Conservation (phyloP, 2,888 invertebrate genomes). For the Drosophila meridionalis region DNA sequence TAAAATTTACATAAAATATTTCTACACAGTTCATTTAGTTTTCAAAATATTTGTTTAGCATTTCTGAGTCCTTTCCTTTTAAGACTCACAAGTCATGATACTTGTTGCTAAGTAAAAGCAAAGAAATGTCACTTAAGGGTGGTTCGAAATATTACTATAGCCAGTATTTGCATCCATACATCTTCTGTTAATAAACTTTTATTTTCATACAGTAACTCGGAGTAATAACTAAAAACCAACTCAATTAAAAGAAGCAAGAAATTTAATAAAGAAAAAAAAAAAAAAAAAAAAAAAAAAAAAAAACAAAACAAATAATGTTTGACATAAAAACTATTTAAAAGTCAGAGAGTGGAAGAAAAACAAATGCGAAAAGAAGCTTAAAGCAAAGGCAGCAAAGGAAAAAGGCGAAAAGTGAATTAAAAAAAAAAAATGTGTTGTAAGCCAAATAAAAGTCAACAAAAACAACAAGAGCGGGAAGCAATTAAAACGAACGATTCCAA, state of each 20-base stretch:
- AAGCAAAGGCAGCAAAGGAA: conserved; percentile 7
- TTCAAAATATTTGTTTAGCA: not conserved
- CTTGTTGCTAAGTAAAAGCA: not conserved
- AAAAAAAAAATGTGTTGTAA: conserved; percentile 39
- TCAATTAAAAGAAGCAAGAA: not conserved
- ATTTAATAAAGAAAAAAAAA: not conserved
- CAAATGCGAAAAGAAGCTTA: conserved; percentile 19
- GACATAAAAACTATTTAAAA: conserved; percentile 7
- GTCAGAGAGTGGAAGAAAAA: not conserved
- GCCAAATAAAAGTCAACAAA: conserved; percentile 44
- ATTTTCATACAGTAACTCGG: conserved; percentile 6
- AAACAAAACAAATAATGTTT: not conserved
- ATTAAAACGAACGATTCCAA: conserved; percentile 36
- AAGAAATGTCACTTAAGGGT: not conserved
- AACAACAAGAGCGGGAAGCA: conserved; percentile 29
- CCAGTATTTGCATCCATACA: not conserved
- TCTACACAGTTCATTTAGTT: not conserved
- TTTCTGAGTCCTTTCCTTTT: not conserved
- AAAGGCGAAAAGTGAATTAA: conserved; percentile 8
- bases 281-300: not conserved
- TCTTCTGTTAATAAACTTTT: not conserved
- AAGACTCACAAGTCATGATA: not conserved
- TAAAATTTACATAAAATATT: not conserved
- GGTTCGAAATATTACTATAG: not conserved
- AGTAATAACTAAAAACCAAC: not conserved